Percentiles rank a stretch among this genome's conserved stretches.
These are phyloP conservation scores for Macroglossus sobrinus DNA, from an alignment of 2,113 vertebrate species.

Conservation along the genomic window DNA sequence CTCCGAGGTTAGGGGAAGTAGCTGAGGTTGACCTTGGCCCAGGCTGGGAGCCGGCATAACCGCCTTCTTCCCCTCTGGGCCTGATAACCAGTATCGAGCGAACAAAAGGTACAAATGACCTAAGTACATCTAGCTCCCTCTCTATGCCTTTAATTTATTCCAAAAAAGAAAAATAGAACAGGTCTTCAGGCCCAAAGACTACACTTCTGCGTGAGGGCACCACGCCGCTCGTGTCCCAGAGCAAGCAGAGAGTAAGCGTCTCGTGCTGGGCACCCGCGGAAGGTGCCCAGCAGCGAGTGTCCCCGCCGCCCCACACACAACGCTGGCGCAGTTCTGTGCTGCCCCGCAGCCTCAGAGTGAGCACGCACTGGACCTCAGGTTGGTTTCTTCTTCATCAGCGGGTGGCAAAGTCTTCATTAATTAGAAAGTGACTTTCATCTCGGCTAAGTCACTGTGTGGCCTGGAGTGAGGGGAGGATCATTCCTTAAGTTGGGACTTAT, in stretches of 20 bases:
- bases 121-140: neutral
- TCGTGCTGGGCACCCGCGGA: neutral
- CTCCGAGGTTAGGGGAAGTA: neutral
- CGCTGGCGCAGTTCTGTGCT: neutral
- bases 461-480: neutral
- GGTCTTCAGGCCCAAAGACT: neutral
- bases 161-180: neutral
- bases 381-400: neutral
- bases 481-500: neutral
- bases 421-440: neutral
- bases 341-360: rapidly evolving
- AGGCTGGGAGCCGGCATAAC: neutral
- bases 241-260: neutral
- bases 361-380: neutral
- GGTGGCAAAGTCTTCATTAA: neutral
- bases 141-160: neutral
- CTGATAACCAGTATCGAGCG: constrained; percentile 29
- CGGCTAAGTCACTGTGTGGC: neutral
- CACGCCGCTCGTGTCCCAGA: rapidly evolving
- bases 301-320: neutral
- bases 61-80: neutral
- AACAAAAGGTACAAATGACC: neutral
- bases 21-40: neutral
- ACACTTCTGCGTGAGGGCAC: neutral
- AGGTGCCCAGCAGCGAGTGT: neutral